Base-by-base conservation (phyloP, 2,113 vertebrate genomes). In the Catagonus wagneri region DNA sequence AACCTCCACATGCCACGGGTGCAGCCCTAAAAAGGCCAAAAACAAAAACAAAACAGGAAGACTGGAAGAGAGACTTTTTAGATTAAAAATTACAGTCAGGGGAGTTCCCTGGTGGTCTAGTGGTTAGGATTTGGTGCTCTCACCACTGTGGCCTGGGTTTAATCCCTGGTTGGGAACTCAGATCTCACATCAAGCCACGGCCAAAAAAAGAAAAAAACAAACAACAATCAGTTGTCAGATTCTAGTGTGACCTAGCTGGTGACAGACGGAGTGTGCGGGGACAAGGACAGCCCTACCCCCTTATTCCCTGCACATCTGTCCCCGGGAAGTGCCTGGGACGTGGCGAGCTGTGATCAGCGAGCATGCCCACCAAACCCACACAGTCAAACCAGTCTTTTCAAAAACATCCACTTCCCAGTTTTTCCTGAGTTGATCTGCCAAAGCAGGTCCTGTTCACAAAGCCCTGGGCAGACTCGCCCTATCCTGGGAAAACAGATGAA, bases 401-500 rank as follows among this genome's bases (percentile, higher is more conserved):
- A 76, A 76, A 79, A 58, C 25, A 27, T n/a, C 23, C 54, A 32
- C 91, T 39, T 66, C 61, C 83, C 72, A 12, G 19, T 29, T n/a
- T 54, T 29, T 13, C 83, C 17, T 9, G 0, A 76, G 22, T 10
- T 58, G 68, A 50, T 60, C 71, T 76, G 76, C 66, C 52, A 6
- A 6, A 22, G 56, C 34, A 14, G 85, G 81, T 50, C 29, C 79
- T 12, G 3, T 60, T 74, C 76, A 63, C 78, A 86, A 23, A 27
- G 44, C 63, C 56, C 20, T 0, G 14, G 19, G 89, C 29, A n/a
- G 17, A 39, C n/a, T 29, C 36, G 5, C 22, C 36, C 89, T 56
- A 58, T 32, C 78, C 91, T 89, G 78, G 93, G 83, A 80, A 94
- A 86, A 87, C 32, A 96, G n/a, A 71, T 7, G 23, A 17, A n/a